Evolutionary conservation across 1,140 invertebrate genomes (phyloP).

Genomic region (Cepaea nemoralis): DNA sequence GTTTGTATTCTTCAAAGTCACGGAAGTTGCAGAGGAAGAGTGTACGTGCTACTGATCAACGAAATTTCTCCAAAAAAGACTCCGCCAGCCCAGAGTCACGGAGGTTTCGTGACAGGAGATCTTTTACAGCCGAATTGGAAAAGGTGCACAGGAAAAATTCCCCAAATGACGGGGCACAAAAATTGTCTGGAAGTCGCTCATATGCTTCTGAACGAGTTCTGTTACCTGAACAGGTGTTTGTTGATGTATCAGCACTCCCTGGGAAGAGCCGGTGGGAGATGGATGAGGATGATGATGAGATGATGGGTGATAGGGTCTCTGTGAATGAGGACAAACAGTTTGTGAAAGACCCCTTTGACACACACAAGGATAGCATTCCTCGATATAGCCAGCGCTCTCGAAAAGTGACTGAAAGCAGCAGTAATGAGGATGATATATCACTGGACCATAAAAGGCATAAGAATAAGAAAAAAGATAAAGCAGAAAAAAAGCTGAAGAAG

Average conservation of each 20-base stretch:
- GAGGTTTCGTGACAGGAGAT: no score
- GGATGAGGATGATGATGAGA: conserved; percentile 36
- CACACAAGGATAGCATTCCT: background rate
- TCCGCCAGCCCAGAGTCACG: no score
- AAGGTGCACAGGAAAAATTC: no score
- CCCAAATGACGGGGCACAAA: no score
- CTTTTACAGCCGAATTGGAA: no score
- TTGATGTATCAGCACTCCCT: conserved; percentile 35
- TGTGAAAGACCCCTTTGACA: background rate
- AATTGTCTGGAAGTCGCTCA: no score
- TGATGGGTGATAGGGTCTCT: background rate
- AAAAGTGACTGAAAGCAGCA: background rate
- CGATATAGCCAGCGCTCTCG: background rate
- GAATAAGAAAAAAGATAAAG: conserved; percentile 1
- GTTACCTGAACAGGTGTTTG: conserved; percentile 24
- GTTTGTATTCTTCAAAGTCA: no score
- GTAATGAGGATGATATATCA: conserved; percentile 6
- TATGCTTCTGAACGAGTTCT: background rate
- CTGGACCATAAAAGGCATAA: background rate
- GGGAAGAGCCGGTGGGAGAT: conserved; percentile 39
- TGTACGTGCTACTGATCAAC: no score
- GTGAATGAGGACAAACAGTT: background rate
- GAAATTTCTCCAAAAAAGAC: no score
- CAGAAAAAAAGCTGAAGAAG: conserved; percentile 21
- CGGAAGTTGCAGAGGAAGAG: no score